Base-by-base conservation (phyloP, 2,113 vertebrate species). In the Phalacrocorax pelagicus region DNA sequence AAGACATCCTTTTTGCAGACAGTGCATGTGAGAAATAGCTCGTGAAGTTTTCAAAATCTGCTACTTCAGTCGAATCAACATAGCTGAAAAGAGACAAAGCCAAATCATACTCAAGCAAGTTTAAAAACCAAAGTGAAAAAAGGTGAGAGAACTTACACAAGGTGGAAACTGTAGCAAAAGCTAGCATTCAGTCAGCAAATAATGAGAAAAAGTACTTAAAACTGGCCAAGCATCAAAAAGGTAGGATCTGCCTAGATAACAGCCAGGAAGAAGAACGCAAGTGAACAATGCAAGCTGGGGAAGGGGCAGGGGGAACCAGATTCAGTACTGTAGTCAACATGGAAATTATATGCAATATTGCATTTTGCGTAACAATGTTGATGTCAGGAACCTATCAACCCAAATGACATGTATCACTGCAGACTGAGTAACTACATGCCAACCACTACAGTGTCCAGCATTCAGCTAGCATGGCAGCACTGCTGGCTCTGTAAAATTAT, bases 291-390 rank as follows among this genome's bases (percentile, higher is more conserved):
- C 46, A 82, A 57, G 40, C 30, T 38, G 62, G 26, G 52, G 42
- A 92, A 75, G 92, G 63, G 54, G 62, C 49, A 75, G 47, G 8
- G 23, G 40, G 21, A 6, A 65, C 17, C 17, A 89, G 51, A 75
- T 71, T 92, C 77, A 74, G 5, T 55, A 44, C 40, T 69, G 49
- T 32, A 84, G 88, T 85, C 65, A 95, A 91, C 94, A 89, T 71
- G 61, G 62, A 89, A 89, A 92, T 75, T 12, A 75, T 17, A 34
- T 77, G 78, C 51, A 87, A 75, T 72, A 87, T 63, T 71, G 94
- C 81, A 88, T 69, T 94, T 87, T 92, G 86, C 67, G 71, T 94
- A 88, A 91, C 86, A 92, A 87, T 59, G 78, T 26, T 79, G 92
- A 92, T 89, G 78, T 95, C 84, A 94, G 70, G 80, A 86, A 87